Evolutionary conservation across 1,140 invertebrate genomes (phyloP).

Genomic region (Drosophila elegans): DNA sequence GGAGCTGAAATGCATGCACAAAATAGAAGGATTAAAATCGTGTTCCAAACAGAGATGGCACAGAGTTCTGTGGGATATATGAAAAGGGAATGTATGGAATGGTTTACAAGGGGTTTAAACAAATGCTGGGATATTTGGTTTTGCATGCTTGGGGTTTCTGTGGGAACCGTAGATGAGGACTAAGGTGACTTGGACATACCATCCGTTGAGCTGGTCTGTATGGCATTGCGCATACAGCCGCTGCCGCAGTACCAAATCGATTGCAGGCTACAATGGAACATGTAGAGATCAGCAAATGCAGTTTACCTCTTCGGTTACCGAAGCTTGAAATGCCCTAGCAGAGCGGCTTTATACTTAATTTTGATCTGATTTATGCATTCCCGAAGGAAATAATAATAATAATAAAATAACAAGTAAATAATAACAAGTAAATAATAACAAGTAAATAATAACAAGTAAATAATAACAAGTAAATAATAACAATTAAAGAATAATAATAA

Average conservation of each 20-base stretch:
- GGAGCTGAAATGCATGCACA: slow-evolving; percentile 53
- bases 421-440: too few species aligned
- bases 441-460: too few species aligned
- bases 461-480: too few species aligned
- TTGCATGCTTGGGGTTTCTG: neutral
- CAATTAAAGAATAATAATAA: neutral
- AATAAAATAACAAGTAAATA: too few species aligned
- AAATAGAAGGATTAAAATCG: neutral
- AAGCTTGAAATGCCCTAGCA: neutral
- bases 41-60: neutral
- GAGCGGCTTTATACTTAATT: neutral
- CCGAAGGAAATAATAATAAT: too few species aligned
- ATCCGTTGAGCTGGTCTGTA: slow-evolving; percentile 66
- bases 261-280: slow-evolving; percentile 60
- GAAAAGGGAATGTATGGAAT: neutral
- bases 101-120: neutral
- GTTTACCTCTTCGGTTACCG: neutral
- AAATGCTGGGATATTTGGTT: neutral
- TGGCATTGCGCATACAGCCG: slow-evolving; percentile 74
- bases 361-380: neutral
- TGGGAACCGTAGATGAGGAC: neutral
- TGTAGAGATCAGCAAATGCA: neutral
- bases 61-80: neutral
- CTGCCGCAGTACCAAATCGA: slow-evolving; percentile 77
- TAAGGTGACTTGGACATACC: slow-evolving; percentile 59